Conservation (phyloP, 2,113 vertebrate genomes). For the Tupaia chinensis region DNA sequence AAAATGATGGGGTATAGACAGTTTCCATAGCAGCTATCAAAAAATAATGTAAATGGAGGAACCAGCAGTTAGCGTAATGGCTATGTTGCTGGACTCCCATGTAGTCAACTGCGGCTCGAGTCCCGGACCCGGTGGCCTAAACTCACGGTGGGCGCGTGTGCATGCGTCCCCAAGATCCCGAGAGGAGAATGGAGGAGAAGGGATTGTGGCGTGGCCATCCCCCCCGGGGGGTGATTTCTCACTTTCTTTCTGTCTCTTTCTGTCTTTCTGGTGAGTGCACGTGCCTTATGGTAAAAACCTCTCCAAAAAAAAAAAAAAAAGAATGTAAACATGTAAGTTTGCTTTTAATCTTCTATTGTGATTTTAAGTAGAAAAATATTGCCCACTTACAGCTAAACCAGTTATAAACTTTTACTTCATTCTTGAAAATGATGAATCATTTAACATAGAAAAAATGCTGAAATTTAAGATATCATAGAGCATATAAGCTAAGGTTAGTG, state of each 20-base stretch:
- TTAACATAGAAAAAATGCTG: conserved; percentile 53
- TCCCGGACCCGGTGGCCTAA: too few relatives aligned
- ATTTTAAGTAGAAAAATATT: conserved; percentile 44
- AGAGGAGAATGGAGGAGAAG: too few relatives aligned
- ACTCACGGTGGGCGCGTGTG: too few relatives aligned
- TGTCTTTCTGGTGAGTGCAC: too few relatives aligned
- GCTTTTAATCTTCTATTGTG: conserved; percentile 31
- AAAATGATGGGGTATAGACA: not conserved
- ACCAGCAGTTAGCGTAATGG: too few relatives aligned
- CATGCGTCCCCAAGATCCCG: too few relatives aligned
- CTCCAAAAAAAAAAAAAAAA: not conserved
- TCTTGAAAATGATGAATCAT: conserved; percentile 19
- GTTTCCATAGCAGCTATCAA: not conserved
- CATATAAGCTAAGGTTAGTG: not conserved
- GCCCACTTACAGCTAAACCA: conserved; percentile 34
- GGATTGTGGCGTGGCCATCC: too few relatives aligned
- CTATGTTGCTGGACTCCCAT: too few relatives aligned
- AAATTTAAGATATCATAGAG: not conserved
- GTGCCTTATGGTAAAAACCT: too few relatives aligned
- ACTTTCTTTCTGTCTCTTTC: too few relatives aligned
- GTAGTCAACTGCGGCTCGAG: too few relatives aligned
- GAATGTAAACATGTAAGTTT: conserved; percentile 32
- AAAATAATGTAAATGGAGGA: conserved; percentile 13
- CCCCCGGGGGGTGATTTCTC: too few relatives aligned
- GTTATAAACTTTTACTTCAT: conserved; percentile 20